Evolutionary conservation across 2,888 invertebrate species (phyloP), one percentile per base, ranked within the genome.

Genomic region (Mythimna albipuncta): DNA sequence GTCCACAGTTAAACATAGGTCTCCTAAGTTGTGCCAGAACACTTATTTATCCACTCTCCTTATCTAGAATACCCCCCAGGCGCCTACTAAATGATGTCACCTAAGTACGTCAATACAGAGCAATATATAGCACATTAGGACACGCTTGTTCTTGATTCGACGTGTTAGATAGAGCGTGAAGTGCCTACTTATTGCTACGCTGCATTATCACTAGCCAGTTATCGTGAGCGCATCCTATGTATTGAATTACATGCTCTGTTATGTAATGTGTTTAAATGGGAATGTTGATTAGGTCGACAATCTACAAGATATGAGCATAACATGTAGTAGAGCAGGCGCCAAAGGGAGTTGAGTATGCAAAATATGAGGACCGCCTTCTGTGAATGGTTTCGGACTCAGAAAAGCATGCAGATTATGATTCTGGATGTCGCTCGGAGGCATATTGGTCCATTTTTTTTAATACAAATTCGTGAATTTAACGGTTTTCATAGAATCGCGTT

Each of bases 151-250:
- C 66, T 64, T 64, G 64, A 54, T 26, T n/a, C 47, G 59, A 41
- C 55, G 50, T 69, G 47, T 57, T 47, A 21, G 59, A 64, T 81
- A 71, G 26, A 32, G 55, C 38, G 62, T 75, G 55, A 58, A 76
- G 69, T 84, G 41, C 55, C 11, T 52, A 64, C 41, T 44, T 57
- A 65, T 70, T 72, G 61, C 55, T 54, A 55, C 41, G 16, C 54
- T 61, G 47, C 59, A 81, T 84, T 81, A 86, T 83, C 83, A 62
- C 55, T 47, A 63, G 64, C 26, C 47, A 41, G 72, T 82, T 79
- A 83, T 83, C 69, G 55, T 58, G 55, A 62, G 58, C 41, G 35
- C 63, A 75, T 77, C 73, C 73, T 66, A 61, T 54, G 55, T 77
- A 72, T 77, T 47, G 58, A 62, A 64, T 80, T 75, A 67, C 67